These are phyloP conservation scores for Geotrupes spiniger DNA, from an alignment of 2,888 invertebrate species.

Conservation along the genomic window DNA sequence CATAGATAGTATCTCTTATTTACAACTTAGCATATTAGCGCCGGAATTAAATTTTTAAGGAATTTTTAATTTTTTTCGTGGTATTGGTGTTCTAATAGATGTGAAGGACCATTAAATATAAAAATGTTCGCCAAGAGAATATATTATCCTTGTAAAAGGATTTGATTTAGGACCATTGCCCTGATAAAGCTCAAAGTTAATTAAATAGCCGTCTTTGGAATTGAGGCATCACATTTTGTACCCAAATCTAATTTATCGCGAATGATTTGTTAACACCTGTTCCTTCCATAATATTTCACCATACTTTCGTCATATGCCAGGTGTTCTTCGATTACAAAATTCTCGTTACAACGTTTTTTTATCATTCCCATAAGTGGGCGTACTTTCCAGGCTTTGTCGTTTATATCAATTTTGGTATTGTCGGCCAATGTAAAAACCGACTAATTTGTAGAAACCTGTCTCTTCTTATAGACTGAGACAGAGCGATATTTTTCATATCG, in stretches of 20 bases:
- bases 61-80: too few relatives aligned
- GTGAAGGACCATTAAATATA: too few relatives aligned
- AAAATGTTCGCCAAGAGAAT: background rate
- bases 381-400: background rate
- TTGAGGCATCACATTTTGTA: conserved; percentile 39
- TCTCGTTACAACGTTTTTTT: background rate
- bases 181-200: conserved; percentile 17
- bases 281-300: conserved; percentile 35
- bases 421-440: background rate
- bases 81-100: too few relatives aligned
- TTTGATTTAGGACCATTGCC: conserved; percentile 4
- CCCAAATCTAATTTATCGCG: conserved; percentile 37
- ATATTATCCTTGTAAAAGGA: background rate
- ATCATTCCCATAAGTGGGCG: background rate
- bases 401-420: background rate
- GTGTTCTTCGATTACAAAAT: conserved; percentile 25
- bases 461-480: background rate
- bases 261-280: conserved; percentile 37
- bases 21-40: too few relatives aligned
- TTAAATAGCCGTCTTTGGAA: conserved; percentile 32
- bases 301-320: conserved; percentile 34
- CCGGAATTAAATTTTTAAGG: too few relatives aligned
- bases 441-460: background rate
- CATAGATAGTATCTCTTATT: too few relatives aligned
- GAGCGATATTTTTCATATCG: background rate